Base-by-base conservation (phyloP, 2,797 vertebrate genomes). In the Rhinophrynus dorsalis region DNA sequence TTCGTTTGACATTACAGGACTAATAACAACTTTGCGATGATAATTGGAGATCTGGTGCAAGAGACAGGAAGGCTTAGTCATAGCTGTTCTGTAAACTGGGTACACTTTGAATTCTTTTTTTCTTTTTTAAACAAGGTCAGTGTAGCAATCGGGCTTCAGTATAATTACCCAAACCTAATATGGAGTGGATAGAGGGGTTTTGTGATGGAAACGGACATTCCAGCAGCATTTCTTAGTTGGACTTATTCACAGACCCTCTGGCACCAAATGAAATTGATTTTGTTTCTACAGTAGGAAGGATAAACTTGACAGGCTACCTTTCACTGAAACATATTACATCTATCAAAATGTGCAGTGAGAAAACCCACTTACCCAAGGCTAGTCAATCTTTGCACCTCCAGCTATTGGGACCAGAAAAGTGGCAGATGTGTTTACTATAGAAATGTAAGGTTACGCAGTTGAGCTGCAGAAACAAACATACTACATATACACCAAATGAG, bases 31-130 rank as follows among this genome's bases (percentile, higher is more conserved):
- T 13, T 38, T 11, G 37, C 11, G 3, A 6, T 11, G 37, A 15
- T 38, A 38, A 38, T 38, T 38, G 37, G 37, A 38, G 37, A 4
- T 38, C 37, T 38, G 37, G 10, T 38, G 6, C 15, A 38, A 5
- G 37, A 67, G 40, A 47, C 20, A 45, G 40, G n/a, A 38, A 29
- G 24, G 65, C 54, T 67, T 67, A 67, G 54, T 67, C 54, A 67
- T 12, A 58, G 37, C 12, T 48, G 20, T 48, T 13, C 52, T 57
- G 18, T 13, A 67, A 37, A 35, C 32, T 38, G 32, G 29, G 13
- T 42, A 13, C 15, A 67, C 54, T 32, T 68, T 21, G 58, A 35
- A 68, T 29, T 58, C 30, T 32, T 35, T 21, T 50, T 50, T 57
- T 24, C 18, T 29, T 15, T 38, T 6, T 24, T 12, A 40, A 40